Conservation (phyloP, 2,888 invertebrate species). For the Synanthedon tipuliformis region DNA sequence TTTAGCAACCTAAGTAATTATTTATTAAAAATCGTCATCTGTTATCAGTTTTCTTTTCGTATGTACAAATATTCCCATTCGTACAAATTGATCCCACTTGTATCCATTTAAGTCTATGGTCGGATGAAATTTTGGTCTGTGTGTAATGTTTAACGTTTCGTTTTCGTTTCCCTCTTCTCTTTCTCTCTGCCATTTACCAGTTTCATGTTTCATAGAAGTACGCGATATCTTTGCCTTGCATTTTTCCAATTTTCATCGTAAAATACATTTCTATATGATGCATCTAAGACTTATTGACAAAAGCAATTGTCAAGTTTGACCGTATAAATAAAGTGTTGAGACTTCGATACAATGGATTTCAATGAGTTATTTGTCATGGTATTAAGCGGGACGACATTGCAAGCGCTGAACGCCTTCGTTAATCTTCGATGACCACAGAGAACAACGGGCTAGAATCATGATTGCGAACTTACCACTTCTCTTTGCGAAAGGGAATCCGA, state of each 20-base stretch:
- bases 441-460: constrained; percentile 62
- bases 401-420: constrained; percentile 46
- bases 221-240: constrained; percentile 23
- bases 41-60: too few relatives aligned
- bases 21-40: too few relatives aligned
- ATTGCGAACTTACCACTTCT: constrained; percentile 80
- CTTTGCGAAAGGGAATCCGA: constrained; percentile 78
- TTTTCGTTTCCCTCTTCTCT: constrained; percentile 45
- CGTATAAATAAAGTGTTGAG: constrained; percentile 13
- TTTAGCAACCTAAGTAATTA: too few relatives aligned
- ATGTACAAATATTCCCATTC: too few relatives aligned
- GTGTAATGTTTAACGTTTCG: too few relatives aligned
- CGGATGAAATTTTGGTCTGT: too few relatives aligned
- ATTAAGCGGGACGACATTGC: constrained; percentile 40
- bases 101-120: too few relatives aligned
- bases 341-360: constrained; percentile 24
- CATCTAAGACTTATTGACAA: too few relatives aligned
- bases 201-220: constrained; percentile 2
- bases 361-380: constrained; percentile 43
- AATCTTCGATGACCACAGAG: constrained; percentile 56
- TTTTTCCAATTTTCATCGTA: constrained; percentile 29
- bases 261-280: constrained; percentile 7
- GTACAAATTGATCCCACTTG: too few relatives aligned
- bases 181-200: constrained; percentile 11
- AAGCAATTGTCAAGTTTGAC: constrained; percentile 12